These are phyloP conservation scores for Poeciliopsis turneri DNA, from an alignment of 2,797 vertebrate genomes.

Conservation along the genomic window DNA sequence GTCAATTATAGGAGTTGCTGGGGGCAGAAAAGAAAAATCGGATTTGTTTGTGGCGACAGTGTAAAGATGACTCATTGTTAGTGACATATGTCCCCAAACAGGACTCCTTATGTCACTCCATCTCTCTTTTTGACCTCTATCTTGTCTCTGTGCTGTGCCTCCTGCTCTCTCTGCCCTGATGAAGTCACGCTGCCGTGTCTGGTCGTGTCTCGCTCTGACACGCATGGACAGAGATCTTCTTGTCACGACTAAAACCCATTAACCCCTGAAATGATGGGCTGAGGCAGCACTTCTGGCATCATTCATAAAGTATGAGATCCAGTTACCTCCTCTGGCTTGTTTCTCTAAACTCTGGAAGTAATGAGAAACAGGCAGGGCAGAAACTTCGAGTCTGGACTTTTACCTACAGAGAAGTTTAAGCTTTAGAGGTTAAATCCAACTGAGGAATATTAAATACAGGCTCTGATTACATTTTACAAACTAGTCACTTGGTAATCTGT, in stretches of 20 bases:
- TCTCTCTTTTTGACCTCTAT: slow-evolving; percentile 12
- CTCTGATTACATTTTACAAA: slow-evolving; percentile 4
- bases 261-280: slow-evolving; percentile 32
- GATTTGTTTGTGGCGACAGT: slow-evolving; percentile 41
- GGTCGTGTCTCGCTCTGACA: slow-evolving; percentile 16
- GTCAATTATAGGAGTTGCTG: slow-evolving; percentile 55
- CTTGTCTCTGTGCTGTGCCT: slow-evolving; percentile 44
- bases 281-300: neutral
- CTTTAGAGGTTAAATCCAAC: slow-evolving; percentile 1
- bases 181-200: slow-evolving; percentile 52
- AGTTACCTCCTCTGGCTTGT: slow-evolving; percentile 24
- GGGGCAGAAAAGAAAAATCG: slow-evolving; percentile 35
- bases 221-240: slow-evolving; percentile 10
- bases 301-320: slow-evolving; percentile 53
- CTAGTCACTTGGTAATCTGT: neutral
- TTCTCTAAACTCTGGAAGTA: slow-evolving; percentile 13
- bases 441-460: neutral
- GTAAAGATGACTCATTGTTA: slow-evolving; percentile 57
- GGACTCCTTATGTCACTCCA: slow-evolving; percentile 5
- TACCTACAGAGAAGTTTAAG: neutral
- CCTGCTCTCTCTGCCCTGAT: slow-evolving; percentile 35
- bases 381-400: neutral
- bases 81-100: slow-evolving; percentile 28
- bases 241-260: slow-evolving; percentile 39
- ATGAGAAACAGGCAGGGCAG: slow-evolving; percentile 5